Evolutionary conservation across 2,797 vertebrate species (phyloP).

Genomic region (Pseudochromis fuscus): DNA sequence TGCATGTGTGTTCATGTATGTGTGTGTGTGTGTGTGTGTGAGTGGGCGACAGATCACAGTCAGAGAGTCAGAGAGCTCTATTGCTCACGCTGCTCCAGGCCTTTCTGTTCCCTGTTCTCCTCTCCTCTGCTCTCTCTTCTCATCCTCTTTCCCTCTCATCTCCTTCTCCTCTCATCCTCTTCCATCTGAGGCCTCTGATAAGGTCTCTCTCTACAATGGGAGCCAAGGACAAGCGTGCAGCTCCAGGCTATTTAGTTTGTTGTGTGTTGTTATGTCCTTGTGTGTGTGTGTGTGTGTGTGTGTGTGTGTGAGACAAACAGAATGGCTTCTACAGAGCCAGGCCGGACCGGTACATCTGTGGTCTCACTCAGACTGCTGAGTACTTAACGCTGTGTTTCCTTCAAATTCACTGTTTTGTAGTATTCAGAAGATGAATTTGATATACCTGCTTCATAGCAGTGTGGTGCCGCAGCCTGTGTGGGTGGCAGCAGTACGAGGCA

Average conservation of each 20-base stretch:
- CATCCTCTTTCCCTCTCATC: constrained; percentile 76
- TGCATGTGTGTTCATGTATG: constrained; percentile 10
- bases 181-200: constrained; percentile 79
- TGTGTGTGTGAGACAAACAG: background rate
- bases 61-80: constrained; percentile 79
- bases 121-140: constrained; percentile 74
- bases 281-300: background rate
- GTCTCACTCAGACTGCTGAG: constrained; percentile 10
- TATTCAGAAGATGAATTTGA: constrained; percentile 28
- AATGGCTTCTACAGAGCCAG: background rate
- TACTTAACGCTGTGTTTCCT: constrained; percentile 28
- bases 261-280: constrained; percentile 25
- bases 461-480: constrained; percentile 73
- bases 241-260: constrained; percentile 60
- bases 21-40: constrained; percentile 55
- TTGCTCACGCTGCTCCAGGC: constrained; percentile 81
- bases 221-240: constrained; percentile 75
- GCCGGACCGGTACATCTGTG: constrained; percentile 14
- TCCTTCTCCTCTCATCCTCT: constrained; percentile 73
- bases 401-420: constrained; percentile 34
- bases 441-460: constrained; percentile 63
- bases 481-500: constrained; percentile 70
- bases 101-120: constrained; percentile 77
- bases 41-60: constrained; percentile 83
- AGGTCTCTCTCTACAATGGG: constrained; percentile 74